phyloP scores from a whole-genome alignment of 2,888 invertebrate genomes.

The Drosophila yooni region DNA sequence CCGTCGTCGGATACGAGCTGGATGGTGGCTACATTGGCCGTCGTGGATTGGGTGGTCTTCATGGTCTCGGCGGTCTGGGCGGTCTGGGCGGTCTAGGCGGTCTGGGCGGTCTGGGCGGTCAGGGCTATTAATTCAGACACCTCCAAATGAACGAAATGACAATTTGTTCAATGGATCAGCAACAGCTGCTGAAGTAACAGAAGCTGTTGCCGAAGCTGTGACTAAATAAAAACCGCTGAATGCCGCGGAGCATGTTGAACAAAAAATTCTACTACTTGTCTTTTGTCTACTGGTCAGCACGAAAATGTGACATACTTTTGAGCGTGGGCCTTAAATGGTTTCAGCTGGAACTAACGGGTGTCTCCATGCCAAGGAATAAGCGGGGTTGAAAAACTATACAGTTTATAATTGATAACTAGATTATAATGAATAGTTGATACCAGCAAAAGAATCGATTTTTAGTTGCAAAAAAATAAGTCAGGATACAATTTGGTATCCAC shows the following conservation, averaged over 20 bases:
- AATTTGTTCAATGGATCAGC: constrained; percentile 37
- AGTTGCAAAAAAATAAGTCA: background rate
- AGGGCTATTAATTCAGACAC: constrained; percentile 49
- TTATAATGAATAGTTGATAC: background rate
- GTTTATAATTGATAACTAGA: background rate
- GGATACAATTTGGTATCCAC: background rate
- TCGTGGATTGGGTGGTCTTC: background rate
- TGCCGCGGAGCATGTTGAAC: constrained; percentile 64
- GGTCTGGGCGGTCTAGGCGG: constrained; percentile 21
- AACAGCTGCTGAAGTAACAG: constrained; percentile 7
- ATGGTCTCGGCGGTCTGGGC: constrained; percentile 12
- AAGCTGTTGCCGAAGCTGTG: constrained; percentile 27
- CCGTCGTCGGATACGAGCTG: constrained; percentile 50
- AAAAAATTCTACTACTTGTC: constrained; percentile 33
- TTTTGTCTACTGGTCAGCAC: constrained; percentile 8
- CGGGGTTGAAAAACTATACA: background rate
- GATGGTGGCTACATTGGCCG: constrained; percentile 21
- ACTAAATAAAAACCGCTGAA: constrained; percentile 44
- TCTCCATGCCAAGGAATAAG: background rate
- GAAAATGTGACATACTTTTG: constrained; percentile 60
- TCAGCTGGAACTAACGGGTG: background rate
- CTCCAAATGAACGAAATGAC: constrained; percentile 10
- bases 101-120: constrained; percentile 16
- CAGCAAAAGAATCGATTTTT: background rate
- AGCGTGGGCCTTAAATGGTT: constrained; percentile 34